These are phyloP conservation scores for Clupea harengus DNA, from an alignment of 2,113 vertebrate species.

Conservation along the genomic window DNA sequence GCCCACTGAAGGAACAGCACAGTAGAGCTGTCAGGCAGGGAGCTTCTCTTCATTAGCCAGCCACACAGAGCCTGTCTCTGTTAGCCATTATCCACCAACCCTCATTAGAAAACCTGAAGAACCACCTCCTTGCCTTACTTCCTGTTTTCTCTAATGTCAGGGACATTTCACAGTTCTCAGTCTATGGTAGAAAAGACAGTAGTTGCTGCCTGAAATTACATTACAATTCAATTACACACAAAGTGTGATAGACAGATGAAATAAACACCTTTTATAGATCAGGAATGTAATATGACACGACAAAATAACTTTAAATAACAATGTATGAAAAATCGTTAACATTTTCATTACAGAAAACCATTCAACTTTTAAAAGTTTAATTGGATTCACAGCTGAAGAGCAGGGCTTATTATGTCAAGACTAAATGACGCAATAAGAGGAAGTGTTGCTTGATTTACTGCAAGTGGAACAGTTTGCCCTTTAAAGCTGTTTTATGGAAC, in stretches of 20 bases:
- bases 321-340: neutral
- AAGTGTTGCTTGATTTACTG: neutral
- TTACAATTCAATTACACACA: neutral
- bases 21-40: conserved; percentile 50
- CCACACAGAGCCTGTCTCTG: conserved; percentile 58
- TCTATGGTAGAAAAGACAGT: neutral
- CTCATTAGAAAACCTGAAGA: conserved; percentile 55
- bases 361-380: neutral
- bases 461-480: neutral
- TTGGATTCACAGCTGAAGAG: neutral
- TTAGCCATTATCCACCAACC: conserved; percentile 44
- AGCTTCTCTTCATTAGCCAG: conserved; percentile 65
- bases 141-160: neutral
- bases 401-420: neutral
- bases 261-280: neutral
- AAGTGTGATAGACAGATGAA: neutral
- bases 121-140: conserved; percentile 13
- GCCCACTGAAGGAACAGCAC: conserved; percentile 63
- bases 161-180: neutral
- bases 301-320: neutral
- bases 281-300: neutral
- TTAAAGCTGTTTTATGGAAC: neutral
- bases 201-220: too few species aligned
- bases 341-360: neutral
- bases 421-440: neutral